Percentiles rank a stretch among this genome's conserved stretches.
Conservation (phyloP, 1,140 invertebrate species). For the Drosophila cardini region DNA sequence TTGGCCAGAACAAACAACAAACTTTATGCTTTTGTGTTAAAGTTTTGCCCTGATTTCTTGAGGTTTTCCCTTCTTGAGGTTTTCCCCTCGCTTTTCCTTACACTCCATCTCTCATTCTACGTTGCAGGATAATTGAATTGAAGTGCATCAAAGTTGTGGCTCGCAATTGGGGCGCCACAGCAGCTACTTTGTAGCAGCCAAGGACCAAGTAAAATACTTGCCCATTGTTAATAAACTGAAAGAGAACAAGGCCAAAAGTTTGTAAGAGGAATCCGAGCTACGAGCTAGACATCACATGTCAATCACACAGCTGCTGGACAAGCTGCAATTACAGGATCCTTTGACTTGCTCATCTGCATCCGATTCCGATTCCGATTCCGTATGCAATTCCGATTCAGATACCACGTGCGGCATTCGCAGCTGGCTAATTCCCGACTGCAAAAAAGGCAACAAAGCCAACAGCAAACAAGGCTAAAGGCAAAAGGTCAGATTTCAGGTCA, state of each 20-base stretch:
- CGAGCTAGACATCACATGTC: slow-evolving; percentile 21
- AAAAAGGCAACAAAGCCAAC: slow-evolving; percentile 60
- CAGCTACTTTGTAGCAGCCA: background rate
- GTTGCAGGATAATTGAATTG: slow-evolving; percentile 50
- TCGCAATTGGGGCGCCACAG: slow-evolving; percentile 1
- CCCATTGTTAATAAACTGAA: slow-evolving; percentile 30
- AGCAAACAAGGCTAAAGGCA: slow-evolving; percentile 30
- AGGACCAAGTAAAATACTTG: slow-evolving; percentile 1
- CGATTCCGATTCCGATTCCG: background rate
- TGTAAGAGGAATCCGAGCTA: background rate
- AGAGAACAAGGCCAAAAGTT: slow-evolving; percentile 9
- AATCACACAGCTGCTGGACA: slow-evolving; percentile 32
- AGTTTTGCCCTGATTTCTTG: slow-evolving; percentile 48
- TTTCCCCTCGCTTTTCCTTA: background rate
- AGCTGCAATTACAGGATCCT: slow-evolving; percentile 15
- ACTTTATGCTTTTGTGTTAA: slow-evolving; percentile 50
- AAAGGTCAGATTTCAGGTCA: slow-evolving; percentile 72
- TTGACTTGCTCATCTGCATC: slow-evolving; percentile 42
- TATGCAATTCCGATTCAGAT: background rate
- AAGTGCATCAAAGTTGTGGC: slow-evolving; percentile 41
- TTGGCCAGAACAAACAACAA: slow-evolving; percentile 20
- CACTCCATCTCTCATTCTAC: slow-evolving; percentile 30
- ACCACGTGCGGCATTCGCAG: slow-evolving; percentile 48
- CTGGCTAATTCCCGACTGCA: slow-evolving; percentile 64
- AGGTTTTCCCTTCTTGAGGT: slow-evolving; percentile 26